Percentiles rank a stretch among this genome's conserved stretches.
Evolutionary conservation across 2,888 invertebrate genomes (phyloP).

Genomic region (Psococerastis gibbosa): DNA sequence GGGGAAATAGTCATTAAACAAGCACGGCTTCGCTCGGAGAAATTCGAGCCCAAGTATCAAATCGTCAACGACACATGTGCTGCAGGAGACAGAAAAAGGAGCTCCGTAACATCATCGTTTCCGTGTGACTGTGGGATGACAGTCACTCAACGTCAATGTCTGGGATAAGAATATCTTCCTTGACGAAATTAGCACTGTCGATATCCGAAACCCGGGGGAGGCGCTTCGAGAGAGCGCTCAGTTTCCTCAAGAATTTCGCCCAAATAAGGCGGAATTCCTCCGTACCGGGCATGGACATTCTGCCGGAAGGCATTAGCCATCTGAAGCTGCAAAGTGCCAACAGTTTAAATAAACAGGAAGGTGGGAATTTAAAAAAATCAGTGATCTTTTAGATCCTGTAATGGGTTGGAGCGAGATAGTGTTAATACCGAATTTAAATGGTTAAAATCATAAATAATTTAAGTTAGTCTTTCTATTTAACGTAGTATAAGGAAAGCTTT

Average conservation of each 20-base stretch:
- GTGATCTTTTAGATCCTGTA: no score
- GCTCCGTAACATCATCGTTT: conserved; percentile 64
- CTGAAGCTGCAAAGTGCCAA: conserved; percentile 75
- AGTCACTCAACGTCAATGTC: conserved; percentile 85
- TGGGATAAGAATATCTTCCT: conserved; percentile 71
- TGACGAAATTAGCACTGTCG: conserved; percentile 77
- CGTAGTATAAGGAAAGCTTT: no score
- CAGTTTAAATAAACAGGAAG: no score
- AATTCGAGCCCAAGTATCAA: no score
- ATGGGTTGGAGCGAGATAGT: no score
- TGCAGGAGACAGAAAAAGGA: background rate
- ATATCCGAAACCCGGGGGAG: conserved; percentile 82
- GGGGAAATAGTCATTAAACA: no score
- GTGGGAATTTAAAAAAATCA: no score
- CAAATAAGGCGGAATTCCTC: conserved; percentile 80
- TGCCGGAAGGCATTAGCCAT: conserved; percentile 99
- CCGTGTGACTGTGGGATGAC: conserved; percentile 84
- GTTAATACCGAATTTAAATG: no score
- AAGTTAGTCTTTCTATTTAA: no score
- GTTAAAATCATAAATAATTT: no score
- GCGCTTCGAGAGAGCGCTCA: conserved; percentile 79
- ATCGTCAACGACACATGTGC: background rate
- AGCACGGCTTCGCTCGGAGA: no score
- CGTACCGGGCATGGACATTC: conserved; percentile 89
- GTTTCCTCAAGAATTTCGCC: conserved; percentile 86